phyloP scores from a whole-genome alignment of 2,888 invertebrate genomes.

The Gibbula magus region DNA sequence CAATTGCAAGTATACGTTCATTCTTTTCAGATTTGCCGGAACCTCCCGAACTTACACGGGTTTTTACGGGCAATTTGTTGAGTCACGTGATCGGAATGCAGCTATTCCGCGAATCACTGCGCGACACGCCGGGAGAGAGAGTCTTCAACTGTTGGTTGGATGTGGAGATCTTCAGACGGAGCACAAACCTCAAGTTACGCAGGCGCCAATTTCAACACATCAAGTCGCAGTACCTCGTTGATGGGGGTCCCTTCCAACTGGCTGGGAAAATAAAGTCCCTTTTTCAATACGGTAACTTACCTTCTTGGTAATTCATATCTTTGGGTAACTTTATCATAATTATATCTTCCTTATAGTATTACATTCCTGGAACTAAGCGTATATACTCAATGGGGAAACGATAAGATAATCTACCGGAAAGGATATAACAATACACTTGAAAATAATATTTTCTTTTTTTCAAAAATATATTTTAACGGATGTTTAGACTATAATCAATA shows the following conservation, averaged over 20 bases:
- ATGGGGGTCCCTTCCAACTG: constrained; percentile 38
- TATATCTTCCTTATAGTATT: no score
- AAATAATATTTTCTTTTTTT: no score
- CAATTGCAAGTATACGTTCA: no score
- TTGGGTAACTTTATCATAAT: no score
- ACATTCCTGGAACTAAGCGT: no score
- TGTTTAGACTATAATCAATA: no score
- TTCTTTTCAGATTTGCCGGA: constrained; percentile 7
- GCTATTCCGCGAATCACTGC: constrained; percentile 51
- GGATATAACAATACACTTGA: no score
- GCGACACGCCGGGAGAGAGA: constrained; percentile 50
- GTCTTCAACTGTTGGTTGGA: constrained; percentile 54
- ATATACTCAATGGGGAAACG: no score
- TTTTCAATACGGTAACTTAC: neutral
- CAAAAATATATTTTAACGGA: no score
- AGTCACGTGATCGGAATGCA: constrained; percentile 53
- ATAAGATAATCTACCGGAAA: no score
- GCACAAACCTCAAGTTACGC: neutral
- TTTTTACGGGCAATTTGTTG: constrained; percentile 46
- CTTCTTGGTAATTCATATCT: no score
- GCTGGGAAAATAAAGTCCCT: constrained; percentile 28
- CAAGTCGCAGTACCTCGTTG: constrained; percentile 47
- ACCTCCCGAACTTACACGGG: constrained; percentile 31
- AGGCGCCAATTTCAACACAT: constrained; percentile 45
- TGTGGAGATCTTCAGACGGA: constrained; percentile 34